Base-by-base conservation (phyloP, 2,888 invertebrate species). In the Thereva unica region DNA sequence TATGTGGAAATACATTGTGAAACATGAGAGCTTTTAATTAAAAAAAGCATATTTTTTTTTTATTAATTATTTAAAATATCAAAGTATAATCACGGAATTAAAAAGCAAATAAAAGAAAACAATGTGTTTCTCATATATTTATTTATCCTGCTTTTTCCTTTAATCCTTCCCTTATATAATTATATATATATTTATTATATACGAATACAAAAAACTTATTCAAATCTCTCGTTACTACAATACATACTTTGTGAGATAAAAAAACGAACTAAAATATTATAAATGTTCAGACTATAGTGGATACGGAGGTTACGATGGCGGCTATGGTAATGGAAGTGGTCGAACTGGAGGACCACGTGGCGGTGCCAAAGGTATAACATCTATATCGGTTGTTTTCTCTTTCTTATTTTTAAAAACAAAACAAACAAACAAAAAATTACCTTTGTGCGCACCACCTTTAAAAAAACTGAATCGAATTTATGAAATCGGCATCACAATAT, bases 301-400 rank as follows among this genome's bases (percentile, higher is more conserved):
- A 82, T 89, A 89, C 86, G 90, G 90, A 86, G 90, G 89, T 85
- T 91, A 89, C 87, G 90, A 91, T 84, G 90, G 91, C 86, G 91
- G 92, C 86, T 91, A 91, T 84, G 85, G 84, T 83, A 79, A 78
- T 82, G 89, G 90, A 85, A 90, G 91, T 84, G 91, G 90, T 84
- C 90, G 92, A 84, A 86, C 90, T 84, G 87, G 87, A 83, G 86
- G 90, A 85, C 90, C 89, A 84, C 90, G 91, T 85, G 88, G 90
- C 82, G 87, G 88, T 83, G 87, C 87, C 84, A 92, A 92, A 92
- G 92, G 92, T 92, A 92, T 78, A n/a, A 71, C 69, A 52, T 37
- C 49, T 41, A 55, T 55, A 67, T 52, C 68, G 68, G 68, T 66
- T 59, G 50, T 23, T 23, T 23, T 23, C 41, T 59, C 49, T 59